Conservation (phyloP, 2,113 vertebrate genomes). For the Zingel zingel region DNA sequence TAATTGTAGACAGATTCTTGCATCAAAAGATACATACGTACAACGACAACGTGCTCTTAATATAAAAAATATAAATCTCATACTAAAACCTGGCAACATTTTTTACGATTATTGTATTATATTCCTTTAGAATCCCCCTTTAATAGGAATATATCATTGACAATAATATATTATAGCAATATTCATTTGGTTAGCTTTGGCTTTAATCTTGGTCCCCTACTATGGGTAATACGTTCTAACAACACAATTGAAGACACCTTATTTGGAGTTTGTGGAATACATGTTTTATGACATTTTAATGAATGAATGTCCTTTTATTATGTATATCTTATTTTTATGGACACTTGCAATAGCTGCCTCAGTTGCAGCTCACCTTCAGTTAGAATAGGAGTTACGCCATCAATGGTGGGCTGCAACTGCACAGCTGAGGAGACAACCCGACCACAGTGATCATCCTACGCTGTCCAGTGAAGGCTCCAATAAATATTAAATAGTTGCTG, state of each 20-base stretch:
- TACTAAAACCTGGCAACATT: too few relatives aligned
- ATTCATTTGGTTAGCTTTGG: neutral
- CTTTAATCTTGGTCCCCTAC: neutral
- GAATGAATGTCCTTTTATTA: neutral
- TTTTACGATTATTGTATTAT: neutral
- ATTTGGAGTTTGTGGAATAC: neutral
- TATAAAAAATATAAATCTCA: neutral
- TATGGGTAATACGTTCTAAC: neutral
- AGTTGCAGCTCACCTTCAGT: constrained; percentile 23
- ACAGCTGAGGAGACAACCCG: constrained; percentile 31
- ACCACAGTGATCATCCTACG: constrained; percentile 34
- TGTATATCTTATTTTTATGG: constrained; percentile 2
- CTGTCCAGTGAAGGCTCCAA: constrained; percentile 43
- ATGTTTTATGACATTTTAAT: neutral
- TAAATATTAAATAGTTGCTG: constrained; percentile 62
- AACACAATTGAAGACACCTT: neutral
- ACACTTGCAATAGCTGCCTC: constrained; percentile 1
- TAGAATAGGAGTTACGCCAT: constrained; percentile 3
- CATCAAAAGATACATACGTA: neutral
- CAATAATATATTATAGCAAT: neutral
- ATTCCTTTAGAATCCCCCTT: neutral
- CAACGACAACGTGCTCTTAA: neutral
- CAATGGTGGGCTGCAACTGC: constrained; percentile 12
- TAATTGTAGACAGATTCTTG: neutral
- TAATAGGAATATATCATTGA: neutral